Evolutionary conservation across 1,140 invertebrate species (phyloP), one percentile per base, ranked within the genome.

Genomic region (Nasonia giraulti): DNA sequence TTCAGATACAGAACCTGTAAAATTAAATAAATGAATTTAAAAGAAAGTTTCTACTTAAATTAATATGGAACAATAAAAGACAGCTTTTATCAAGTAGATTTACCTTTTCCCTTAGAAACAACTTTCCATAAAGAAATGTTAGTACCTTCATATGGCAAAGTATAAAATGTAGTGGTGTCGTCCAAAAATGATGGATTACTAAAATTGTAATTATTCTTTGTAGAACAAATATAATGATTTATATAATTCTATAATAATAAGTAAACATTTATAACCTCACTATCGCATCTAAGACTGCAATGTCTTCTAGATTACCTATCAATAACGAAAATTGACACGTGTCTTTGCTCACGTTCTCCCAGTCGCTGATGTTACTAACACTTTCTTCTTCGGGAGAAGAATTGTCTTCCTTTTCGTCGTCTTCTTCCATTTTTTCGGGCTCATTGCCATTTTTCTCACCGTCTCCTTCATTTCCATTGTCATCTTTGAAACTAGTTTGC

Each of bases 241-340:
- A 23, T 23, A 69, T 23, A 69, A 27, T 69, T 69, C 17, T 69
- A 37, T 89, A 80, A 84, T 91, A 88, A 50, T 90, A 91, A 50
- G 87, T 87, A 14, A 62, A 20, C 0, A 62, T 6, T 89, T 93
- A 95, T n/a, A n/a, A n/a, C 91, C 95, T 94, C 50, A 96, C 90
- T 79, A 96, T 93, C 66, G 96, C 95, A 88, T 96, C 96, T 7
- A 99, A 92, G 77, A 97, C 94, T 7, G 97, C 95, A 62, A 98
- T 95, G 92, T 98, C 97, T 91, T 99, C 98, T 83, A 99, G 93
- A 93, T 98, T 98, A 84, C 96, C 96, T 31, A 97, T 96, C 11
- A 98, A 92, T 44, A 98, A 91, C 31, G 96, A 96, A 96, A 98
- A 98, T 89, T 96, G 95, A 83, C 97, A 96, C 87, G 96, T 95